These are phyloP conservation scores for Parnassius glacialis DNA, from an alignment of 2,888 invertebrate genomes.

Conservation along the genomic window DNA sequence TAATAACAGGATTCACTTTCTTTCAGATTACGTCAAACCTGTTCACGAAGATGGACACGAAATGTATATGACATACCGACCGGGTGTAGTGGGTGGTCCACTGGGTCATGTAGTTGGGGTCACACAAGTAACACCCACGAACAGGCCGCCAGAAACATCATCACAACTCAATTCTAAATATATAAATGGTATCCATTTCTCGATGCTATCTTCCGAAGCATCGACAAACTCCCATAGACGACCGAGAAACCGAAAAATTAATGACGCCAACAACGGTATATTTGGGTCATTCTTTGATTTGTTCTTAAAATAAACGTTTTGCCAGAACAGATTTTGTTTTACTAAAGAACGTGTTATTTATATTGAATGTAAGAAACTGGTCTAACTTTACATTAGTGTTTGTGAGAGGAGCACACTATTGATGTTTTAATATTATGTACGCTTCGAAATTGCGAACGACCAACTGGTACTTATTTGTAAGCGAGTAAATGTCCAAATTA, in stretches of 20 bases:
- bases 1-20: conserved; percentile 19
- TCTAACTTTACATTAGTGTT: conserved; percentile 6
- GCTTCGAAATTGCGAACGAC: no score
- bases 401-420: not conserved
- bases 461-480: no score
- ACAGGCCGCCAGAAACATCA: conserved; percentile 30
- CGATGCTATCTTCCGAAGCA: conserved; percentile 33
- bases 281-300: conserved; percentile 67
- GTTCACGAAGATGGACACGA: conserved; percentile 55
- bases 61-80: conserved; percentile 49
- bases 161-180: conserved; percentile 31
- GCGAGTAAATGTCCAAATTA: not conserved
- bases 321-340: conserved; percentile 20
- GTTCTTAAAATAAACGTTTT: conserved; percentile 55
- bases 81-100: conserved; percentile 57
- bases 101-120: conserved; percentile 58
- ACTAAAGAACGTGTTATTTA: conserved; percentile 4
- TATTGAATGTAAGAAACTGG: conserved; percentile 4
- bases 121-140: conserved; percentile 47
- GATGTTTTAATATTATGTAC: not conserved
- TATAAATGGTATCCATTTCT: conserved; percentile 26
- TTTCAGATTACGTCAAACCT: conserved; percentile 64
- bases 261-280: conserved; percentile 43
- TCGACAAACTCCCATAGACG: conserved; percentile 25
- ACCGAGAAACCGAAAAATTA: conserved; percentile 41